These are phyloP conservation scores for Venturia canescens DNA, from an alignment of 1,140 invertebrate genomes.

Conservation along the genomic window DNA sequence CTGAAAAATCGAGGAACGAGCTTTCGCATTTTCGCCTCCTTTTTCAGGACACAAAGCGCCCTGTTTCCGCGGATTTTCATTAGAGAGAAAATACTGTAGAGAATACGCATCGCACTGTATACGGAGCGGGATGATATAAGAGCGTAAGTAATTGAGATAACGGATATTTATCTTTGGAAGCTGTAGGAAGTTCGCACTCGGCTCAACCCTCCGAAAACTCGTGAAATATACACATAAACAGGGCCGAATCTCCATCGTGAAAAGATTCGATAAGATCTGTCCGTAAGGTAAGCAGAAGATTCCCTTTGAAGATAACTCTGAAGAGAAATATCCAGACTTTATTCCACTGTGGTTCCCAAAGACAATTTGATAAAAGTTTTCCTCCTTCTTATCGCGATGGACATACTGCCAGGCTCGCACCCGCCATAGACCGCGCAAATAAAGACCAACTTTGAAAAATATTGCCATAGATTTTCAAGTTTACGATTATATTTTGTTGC, in stretches of 20 bases:
- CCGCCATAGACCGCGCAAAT: background rate
- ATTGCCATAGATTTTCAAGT: background rate
- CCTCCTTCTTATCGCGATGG: background rate
- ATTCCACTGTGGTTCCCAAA: background rate
- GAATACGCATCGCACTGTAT: background rate
- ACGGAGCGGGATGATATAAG: background rate
- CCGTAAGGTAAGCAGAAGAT: background rate
- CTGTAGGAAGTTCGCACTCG: background rate
- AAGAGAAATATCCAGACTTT: conserved; percentile 4
- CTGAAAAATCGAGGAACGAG: too few species aligned
- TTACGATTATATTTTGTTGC: background rate
- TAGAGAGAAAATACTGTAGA: background rate
- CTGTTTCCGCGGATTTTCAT: too few species aligned
- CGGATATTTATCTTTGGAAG: conserved; percentile 2
- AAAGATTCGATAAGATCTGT: conserved; percentile 1
- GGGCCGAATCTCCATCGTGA: background rate
- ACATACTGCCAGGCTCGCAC: background rate
- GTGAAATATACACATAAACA: conserved; percentile 1
- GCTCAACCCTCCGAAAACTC: background rate
- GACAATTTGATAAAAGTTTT: conserved; percentile 7
- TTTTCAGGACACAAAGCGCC: too few species aligned
- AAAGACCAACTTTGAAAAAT: background rate
- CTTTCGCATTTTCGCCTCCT: too few species aligned
- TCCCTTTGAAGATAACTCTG: background rate
- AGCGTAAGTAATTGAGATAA: background rate